Evolutionary conservation across 2,797 vertebrate species (phyloP).

Genomic region (Myiotriccus ornatus): DNA sequence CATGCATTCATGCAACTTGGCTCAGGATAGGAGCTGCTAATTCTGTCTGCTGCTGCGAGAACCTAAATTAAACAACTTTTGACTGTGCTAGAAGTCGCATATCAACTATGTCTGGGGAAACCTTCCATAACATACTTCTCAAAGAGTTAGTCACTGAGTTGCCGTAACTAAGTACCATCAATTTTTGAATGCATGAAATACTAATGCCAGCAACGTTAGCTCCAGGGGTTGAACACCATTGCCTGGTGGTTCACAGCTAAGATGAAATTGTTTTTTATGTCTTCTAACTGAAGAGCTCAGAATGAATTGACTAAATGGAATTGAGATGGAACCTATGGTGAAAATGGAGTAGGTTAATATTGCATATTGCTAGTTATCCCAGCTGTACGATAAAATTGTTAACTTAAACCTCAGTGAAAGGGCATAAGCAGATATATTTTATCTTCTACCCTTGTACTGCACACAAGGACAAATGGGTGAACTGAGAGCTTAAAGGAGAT

Average conservation of each 20-base stretch:
- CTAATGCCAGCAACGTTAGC: neutral
- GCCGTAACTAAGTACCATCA: neutral
- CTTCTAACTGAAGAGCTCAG: neutral
- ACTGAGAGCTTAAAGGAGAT: neutral
- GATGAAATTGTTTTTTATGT: neutral
- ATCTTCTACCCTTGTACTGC: neutral
- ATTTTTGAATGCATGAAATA: neutral
- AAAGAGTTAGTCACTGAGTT: neutral
- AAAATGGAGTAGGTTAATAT: neutral
- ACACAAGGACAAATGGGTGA: neutral
- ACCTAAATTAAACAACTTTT: neutral
- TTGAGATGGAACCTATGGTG: neutral
- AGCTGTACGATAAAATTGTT: neutral
- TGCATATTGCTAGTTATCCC: neutral
- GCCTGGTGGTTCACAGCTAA: neutral
- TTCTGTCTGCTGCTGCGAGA: neutral
- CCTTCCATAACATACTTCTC: neutral
- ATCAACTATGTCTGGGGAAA: neutral
- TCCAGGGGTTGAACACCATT: neutral
- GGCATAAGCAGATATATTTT: neutral
- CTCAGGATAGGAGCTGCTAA: neutral
- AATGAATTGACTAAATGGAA: neutral
- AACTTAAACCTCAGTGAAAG: neutral
- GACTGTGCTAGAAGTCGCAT: neutral
- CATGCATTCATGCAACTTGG: neutral